These are phyloP conservation scores for Halotydeus destructor DNA, from an alignment of 1,140 invertebrate genomes.

Conservation along the genomic window DNA sequence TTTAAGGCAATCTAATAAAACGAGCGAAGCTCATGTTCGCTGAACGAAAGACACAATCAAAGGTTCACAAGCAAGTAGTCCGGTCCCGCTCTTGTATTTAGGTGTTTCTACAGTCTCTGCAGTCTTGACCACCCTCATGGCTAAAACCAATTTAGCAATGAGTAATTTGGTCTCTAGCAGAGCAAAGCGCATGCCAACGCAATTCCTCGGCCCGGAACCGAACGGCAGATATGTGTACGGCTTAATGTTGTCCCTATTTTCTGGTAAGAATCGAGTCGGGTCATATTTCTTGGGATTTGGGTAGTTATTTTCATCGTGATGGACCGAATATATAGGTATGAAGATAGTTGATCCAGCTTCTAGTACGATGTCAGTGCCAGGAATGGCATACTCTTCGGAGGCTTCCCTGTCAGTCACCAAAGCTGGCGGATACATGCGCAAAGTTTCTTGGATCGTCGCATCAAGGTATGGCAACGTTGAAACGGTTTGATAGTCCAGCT, in stretches of 20 bases:
- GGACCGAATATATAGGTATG: conserved; percentile 26
- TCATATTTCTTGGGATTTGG: conserved; percentile 46
- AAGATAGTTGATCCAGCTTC: too few relatives aligned
- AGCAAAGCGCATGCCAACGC: conserved; percentile 1
- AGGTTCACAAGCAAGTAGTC: too few relatives aligned
- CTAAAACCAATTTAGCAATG: conserved; percentile 22
- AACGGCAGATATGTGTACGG: conserved; percentile 23
- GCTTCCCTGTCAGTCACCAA: background rate
- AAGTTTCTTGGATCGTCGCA: conserved; percentile 24
- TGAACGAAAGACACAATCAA: too few relatives aligned
- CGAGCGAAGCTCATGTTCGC: too few relatives aligned
- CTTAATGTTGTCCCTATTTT: conserved; percentile 22
- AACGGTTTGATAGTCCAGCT: background rate
- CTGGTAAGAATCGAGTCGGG: conserved; percentile 47
- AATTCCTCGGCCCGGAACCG: background rate
- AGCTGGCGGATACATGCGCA: conserved; percentile 22
- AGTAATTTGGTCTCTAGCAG: conserved; percentile 24
- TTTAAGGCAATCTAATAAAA: too few relatives aligned
- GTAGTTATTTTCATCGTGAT: conserved; percentile 40
- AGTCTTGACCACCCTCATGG: too few relatives aligned
- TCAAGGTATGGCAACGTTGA: conserved; percentile 20
- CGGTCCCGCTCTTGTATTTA: too few relatives aligned
- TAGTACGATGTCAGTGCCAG: background rate
- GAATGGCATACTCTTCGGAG: background rate
- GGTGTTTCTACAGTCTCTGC: too few relatives aligned